Evolutionary conservation across 2,113 vertebrate genomes (phyloP).

Genomic region (Hypocryptadius cinnamomeus): DNA sequence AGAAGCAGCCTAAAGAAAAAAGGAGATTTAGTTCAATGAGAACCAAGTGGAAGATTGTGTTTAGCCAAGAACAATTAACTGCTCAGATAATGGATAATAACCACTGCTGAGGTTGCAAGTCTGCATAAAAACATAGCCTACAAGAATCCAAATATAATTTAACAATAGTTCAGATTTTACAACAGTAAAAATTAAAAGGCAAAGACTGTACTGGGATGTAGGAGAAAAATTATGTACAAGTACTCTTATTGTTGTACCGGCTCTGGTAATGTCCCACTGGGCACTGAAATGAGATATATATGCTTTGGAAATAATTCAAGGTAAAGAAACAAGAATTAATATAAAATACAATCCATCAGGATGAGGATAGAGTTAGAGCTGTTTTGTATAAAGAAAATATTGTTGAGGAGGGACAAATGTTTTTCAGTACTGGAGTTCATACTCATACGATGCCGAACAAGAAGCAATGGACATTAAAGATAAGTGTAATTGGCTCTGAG

Average conservation of each 20-base stretch:
- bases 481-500: background rate
- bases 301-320: background rate
- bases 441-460: background rate
- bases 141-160: background rate
- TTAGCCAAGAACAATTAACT: constrained; percentile 32
- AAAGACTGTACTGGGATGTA: background rate
- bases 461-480: background rate
- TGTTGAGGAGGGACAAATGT: background rate
- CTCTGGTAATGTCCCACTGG: background rate
- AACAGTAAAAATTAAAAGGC: background rate
- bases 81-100: background rate
- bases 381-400: background rate
- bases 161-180: background rate
- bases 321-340: background rate
- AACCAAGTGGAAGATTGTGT: constrained; percentile 23
- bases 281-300: background rate
- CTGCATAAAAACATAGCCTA: background rate
- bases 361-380: background rate
- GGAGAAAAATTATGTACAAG: background rate
- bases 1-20: background rate
- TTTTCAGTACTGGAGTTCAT: background rate
- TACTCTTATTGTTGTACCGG: background rate
- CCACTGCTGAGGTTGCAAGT: background rate
- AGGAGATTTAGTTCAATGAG: background rate
- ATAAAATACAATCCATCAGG: background rate